phyloP scores from a whole-genome alignment of 2,797 vertebrate genomes.

The Garrulus glandarius region DNA sequence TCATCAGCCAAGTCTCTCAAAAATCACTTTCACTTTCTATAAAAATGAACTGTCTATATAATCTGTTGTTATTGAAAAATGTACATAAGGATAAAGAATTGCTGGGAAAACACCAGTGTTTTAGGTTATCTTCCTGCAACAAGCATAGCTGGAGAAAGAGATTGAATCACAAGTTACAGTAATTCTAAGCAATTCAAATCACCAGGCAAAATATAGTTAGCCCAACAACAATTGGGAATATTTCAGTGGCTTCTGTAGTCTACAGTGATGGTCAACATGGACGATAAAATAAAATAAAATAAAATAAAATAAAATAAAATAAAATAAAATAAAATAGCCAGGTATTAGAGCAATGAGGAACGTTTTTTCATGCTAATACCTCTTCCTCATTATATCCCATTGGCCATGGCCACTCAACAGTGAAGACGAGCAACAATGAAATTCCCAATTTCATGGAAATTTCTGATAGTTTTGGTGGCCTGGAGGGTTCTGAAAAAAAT shows the following conservation, averaged over 20 bases:
- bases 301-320: too few species aligned
- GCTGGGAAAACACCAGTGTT: not conserved
- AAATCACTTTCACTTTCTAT: not conserved
- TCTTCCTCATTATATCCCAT: not conserved
- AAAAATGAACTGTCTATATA: not conserved
- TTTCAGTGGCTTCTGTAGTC: not conserved
- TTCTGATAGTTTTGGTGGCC: fast-evolving
- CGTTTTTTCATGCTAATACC: not conserved
- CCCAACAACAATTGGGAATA: not conserved
- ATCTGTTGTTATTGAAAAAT: not conserved
- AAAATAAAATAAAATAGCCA: not conserved
- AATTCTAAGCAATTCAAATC: not conserved
- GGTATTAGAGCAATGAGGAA: not conserved
- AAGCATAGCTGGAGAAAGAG: not conserved
- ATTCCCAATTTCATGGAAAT: not conserved
- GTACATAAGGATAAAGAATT: not conserved
- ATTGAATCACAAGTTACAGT: not conserved
- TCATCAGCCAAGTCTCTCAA: not conserved
- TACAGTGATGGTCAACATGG: not conserved
- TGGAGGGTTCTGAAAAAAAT: not conserved
- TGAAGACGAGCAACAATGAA: not conserved
- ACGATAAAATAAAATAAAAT: not conserved
- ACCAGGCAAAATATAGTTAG: not conserved
- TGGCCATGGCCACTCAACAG: not conserved
- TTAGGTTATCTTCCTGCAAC: not conserved